These are phyloP conservation scores for Emydura subglobosa DNA, from an alignment of 2,113 vertebrate genomes.

Conservation along the genomic window DNA sequence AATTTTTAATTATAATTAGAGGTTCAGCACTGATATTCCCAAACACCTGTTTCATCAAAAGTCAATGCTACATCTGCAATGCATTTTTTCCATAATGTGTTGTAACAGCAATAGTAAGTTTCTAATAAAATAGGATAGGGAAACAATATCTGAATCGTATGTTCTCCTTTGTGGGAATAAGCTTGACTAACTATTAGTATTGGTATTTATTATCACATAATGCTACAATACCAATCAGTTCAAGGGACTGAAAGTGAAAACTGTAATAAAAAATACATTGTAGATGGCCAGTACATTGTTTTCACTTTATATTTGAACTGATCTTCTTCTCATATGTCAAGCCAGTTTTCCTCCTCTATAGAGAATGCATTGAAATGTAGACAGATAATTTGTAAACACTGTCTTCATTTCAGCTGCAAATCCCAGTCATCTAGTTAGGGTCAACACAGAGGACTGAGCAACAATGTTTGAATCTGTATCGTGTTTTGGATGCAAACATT, in stretches of 20 bases:
- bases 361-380: not conserved
- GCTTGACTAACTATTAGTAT: not conserved
- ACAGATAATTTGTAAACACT: not conserved
- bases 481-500: no score
- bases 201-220: rapidly evolving
- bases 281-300: not conserved
- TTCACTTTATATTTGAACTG: not conserved
- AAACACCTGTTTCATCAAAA: not conserved
- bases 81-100: not conserved
- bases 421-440: not conserved
- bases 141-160: not conserved
- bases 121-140: not conserved
- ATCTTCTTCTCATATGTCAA: rapidly evolving
- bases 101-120: not conserved
- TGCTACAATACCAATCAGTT: not conserved
- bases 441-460: no score
- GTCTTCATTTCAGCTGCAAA: not conserved
- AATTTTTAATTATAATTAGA: not conserved
- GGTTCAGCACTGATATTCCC: not conserved
- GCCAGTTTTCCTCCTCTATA: not conserved
- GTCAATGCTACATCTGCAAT: not conserved
- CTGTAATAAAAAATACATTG: not conserved
- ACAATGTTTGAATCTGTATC: no score
- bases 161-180: not conserved
- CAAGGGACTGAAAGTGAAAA: not conserved